Evolutionary conservation across 2,888 invertebrate genomes (phyloP), one percentile per base, ranked within the genome.

Genomic region (Bugulina stolonifera): DNA sequence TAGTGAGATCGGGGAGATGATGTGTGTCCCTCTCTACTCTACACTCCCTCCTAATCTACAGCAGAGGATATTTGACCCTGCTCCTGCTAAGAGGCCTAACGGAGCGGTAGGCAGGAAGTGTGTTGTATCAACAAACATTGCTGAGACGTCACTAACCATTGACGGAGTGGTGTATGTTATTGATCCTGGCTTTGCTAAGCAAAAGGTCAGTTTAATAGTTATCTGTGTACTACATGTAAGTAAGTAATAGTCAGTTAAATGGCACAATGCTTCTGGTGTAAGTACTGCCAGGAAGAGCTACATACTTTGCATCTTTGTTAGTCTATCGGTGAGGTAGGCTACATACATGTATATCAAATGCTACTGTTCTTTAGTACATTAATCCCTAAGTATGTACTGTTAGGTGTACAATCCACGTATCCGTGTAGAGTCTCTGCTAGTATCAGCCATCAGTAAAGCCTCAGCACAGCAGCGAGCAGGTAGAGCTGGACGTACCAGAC

Each of bases 141-240:
- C 99, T 0, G 99, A 99, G 87, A 99, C 99, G 0, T 98, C 98
- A 0, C 86, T 99, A 32, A 99, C 99, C 2, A 99, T 99, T 79
- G 99, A 99, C 80, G 99, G 99, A 69, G 97, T 99, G 0, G 99
- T 99, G 18, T 99, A 97, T 83, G 99, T 99, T 14, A 98, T 99
- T 81, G 99, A 99, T 86, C 98, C 99, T 0, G 99, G 99, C 14
- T 99, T 99, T 86, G 95, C 98, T 0, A 99, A 99, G 82, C 99
- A 99, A 84, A 99, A 99, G 87, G 93, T 91, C 18, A 43, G 43
- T 43, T 43, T 5, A n/a, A n/a, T n/a, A n/a, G n/a, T n/a, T n/a
- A n/a, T n/a, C n/a, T n/a, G n/a, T n/a, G n/a, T n/a, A n/a, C n/a
- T n/a, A n/a, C n/a, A n/a, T n/a, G n/a, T n/a, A n/a, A n/a, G n/a